phyloP scores from a whole-genome alignment of 2,888 invertebrate species.

The Drosophila rellima region DNA sequence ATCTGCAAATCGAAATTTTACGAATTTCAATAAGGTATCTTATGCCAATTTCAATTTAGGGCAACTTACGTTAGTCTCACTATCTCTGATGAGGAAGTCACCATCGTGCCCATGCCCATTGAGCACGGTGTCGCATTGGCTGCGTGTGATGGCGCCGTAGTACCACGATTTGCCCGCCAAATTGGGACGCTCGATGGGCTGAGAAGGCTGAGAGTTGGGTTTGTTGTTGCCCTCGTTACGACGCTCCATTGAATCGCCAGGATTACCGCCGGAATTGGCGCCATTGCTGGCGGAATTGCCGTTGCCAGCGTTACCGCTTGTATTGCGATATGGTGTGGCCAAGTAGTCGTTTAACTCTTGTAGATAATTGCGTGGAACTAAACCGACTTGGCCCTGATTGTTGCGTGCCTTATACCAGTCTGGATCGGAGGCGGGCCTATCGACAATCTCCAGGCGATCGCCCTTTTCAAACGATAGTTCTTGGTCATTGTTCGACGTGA shows the following conservation, averaged over 20 bases:
- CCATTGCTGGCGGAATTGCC: constrained; percentile 83
- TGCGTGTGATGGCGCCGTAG: constrained; percentile 97
- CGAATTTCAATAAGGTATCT: background rate
- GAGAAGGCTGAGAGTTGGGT: constrained; percentile 79
- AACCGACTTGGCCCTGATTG: constrained; percentile 95
- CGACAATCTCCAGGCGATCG: constrained; percentile 97
- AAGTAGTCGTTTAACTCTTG: constrained; percentile 96
- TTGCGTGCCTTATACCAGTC: constrained; percentile 99
- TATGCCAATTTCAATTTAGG: background rate
- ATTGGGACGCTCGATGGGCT: constrained; percentile 88
- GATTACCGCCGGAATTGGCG: constrained; percentile 73
- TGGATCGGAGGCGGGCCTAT: constrained; percentile 98
- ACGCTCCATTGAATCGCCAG: constrained; percentile 86
- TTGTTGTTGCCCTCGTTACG: constrained; percentile 85
- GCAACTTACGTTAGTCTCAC: constrained; percentile 98
- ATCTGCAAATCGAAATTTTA: no score
- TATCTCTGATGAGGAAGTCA: constrained; percentile 99
- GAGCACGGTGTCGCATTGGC: constrained; percentile 97
- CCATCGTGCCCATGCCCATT: constrained; percentile 98
- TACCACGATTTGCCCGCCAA: constrained; percentile 97
- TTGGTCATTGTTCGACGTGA: constrained; percentile 97
- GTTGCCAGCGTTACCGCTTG: constrained; percentile 81
- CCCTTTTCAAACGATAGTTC: constrained; percentile 99
- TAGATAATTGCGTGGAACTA: constrained; percentile 97
- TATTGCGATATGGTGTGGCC: constrained; percentile 91